These are phyloP conservation scores for Xestia rhomboidea DNA, from an alignment of 2,888 invertebrate genomes.

Conservation along the genomic window DNA sequence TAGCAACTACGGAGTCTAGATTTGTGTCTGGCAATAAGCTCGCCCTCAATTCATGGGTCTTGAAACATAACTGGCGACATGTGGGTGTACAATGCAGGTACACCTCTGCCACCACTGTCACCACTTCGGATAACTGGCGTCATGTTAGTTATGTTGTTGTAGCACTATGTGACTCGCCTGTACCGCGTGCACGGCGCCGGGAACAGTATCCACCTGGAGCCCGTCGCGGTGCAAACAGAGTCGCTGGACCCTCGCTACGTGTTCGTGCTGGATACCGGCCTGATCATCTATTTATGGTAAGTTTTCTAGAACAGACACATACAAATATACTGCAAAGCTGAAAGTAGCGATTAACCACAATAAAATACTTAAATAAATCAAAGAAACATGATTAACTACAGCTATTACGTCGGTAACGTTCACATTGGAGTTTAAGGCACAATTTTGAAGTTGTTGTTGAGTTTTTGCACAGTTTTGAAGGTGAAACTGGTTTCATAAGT, in stretches of 20 bases:
- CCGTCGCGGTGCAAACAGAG: constrained; percentile 93
- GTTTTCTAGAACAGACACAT: constrained; percentile 29
- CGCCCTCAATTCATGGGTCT: background rate
- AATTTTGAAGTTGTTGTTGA: too few species aligned
- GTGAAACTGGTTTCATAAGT: background rate
- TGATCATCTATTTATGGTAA: constrained; percentile 96
- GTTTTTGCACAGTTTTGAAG: background rate
- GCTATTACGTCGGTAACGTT: background rate
- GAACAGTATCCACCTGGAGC: constrained; percentile 96
- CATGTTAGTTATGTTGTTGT: background rate
- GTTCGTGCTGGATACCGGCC: constrained; percentile 97
- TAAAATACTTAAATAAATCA: background rate
- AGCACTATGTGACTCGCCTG: constrained; percentile 95
- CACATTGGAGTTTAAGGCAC: background rate
- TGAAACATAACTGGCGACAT: background rate
- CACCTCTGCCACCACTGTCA: background rate
- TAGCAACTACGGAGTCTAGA: background rate
- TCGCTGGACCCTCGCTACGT: constrained; percentile 98
- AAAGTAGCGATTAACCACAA: background rate
- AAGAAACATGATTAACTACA: background rate
- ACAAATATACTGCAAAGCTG: background rate
- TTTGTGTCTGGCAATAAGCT: background rate
- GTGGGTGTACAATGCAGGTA: background rate
- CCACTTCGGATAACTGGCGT: background rate
- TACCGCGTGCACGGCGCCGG: constrained; percentile 98